phyloP scores from a whole-genome alignment of 2,113 vertebrate species.

The Myrmecophaga tridactyla region DNA sequence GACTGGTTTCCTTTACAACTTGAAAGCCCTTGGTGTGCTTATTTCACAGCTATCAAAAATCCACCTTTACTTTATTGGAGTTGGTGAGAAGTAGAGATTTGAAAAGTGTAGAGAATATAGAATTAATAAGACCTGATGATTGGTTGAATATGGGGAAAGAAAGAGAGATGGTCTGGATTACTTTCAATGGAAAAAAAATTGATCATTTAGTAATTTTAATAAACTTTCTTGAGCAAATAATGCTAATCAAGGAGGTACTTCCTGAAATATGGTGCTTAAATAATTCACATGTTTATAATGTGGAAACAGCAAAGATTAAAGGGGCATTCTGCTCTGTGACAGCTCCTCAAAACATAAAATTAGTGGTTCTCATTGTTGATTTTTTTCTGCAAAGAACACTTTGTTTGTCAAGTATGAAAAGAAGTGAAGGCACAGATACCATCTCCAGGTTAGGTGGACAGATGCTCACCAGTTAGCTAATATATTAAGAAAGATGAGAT shows the following conservation, averaged over 20 bases:
- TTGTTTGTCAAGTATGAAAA: neutral
- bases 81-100: no score
- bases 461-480: neutral
- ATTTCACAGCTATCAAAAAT: neutral
- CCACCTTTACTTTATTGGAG: neutral
- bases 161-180: no score
- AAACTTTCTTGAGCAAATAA: neutral
- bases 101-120: no score
- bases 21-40: neutral
- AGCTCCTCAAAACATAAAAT: neutral
- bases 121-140: no score
- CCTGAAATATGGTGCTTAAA: slow-evolving; percentile 12
- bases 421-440: neutral
- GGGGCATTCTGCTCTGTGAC: neutral
- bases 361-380: neutral
- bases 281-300: neutral
- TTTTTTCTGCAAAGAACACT: slow-evolving; percentile 17
- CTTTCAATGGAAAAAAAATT: neutral
- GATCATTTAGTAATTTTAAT: slow-evolving; percentile 10
- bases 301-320: neutral
- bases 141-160: no score
- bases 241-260: slow-evolving; percentile 10
- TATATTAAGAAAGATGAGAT: neutral
- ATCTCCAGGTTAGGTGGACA: neutral
- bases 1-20: neutral